Percentiles rank a stretch among this genome's conserved stretches.
Conservation (phyloP, 2,888 invertebrate genomes). For the Sympetrum striolatum region DNA sequence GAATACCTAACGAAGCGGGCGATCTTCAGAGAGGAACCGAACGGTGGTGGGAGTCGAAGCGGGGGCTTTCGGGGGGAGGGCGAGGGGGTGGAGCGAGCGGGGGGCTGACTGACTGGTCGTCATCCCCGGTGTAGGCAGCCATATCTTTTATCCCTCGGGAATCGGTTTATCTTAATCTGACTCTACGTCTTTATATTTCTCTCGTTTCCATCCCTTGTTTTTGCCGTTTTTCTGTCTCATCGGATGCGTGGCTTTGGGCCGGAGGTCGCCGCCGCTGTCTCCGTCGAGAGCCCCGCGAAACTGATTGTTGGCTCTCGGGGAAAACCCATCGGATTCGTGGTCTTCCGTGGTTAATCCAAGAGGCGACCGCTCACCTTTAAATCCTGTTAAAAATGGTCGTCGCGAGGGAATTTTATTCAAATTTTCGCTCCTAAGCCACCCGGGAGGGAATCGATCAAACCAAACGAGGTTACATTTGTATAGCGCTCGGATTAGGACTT, state of each 20-base stretch:
- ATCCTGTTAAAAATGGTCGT: not conserved
- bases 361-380: not conserved
- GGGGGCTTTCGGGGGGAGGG: not conserved
- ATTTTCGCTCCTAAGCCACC: not conserved
- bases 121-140: constrained; percentile 19
- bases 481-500: not conserved
- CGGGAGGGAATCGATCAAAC: not conserved
- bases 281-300: not conserved
- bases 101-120: constrained; percentile 36
- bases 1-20: constrained; percentile 36
- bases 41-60: not conserved
- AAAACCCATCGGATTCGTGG: not conserved
- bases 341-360: not conserved
- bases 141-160: constrained; percentile 37
- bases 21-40: constrained; percentile 21
- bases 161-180: constrained; percentile 44
- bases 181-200: constrained; percentile 42
- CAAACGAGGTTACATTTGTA: not conserved
- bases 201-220: not conserved
- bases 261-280: not conserved
- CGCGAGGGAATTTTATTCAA: not conserved
- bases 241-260: not conserved
- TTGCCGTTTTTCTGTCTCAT: not conserved
- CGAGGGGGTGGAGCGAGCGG: not conserved
- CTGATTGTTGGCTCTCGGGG: not conserved